These are phyloP conservation scores for Bucco capensis DNA, from an alignment of 2,113 vertebrate genomes.

Conservation along the genomic window DNA sequence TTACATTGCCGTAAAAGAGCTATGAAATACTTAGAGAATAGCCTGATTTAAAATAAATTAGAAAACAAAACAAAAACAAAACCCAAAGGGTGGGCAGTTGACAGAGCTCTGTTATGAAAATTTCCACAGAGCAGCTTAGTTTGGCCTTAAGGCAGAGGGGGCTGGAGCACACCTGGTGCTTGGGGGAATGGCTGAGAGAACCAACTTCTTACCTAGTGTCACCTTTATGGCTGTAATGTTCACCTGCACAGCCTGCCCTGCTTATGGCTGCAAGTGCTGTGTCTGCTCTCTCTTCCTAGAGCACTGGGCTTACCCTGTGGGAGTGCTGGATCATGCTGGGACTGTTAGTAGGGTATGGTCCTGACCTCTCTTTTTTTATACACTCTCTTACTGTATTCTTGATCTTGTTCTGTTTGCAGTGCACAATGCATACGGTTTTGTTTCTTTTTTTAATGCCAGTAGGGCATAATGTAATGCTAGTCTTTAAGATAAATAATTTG, in stretches of 20 bases:
- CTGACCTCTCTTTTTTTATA: rapidly evolving
- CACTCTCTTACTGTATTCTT: rapidly evolving
- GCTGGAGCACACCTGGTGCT: not conserved
- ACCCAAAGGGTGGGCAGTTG: rapidly evolving
- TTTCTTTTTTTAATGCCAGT: not conserved
- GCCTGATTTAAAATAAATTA: not conserved
- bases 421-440: not conserved
- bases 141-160: not conserved
- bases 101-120: not conserved
- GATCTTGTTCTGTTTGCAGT: not conserved
- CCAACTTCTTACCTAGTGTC: not conserved
- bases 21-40: not conserved
- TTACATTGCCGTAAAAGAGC: not conserved
- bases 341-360: not conserved
- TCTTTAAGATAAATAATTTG: not conserved
- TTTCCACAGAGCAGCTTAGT: not conserved
- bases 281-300: not conserved
- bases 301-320: rapidly evolving
- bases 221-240: not conserved
- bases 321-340: rapidly evolving
- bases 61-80: not conserved
- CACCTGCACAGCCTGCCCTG: not conserved
- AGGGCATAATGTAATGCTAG: not conserved
- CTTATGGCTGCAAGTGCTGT: not conserved
- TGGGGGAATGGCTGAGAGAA: not conserved